Evolutionary conservation across 2,888 invertebrate species (phyloP), one percentile per base, ranked within the genome.

Genomic region (Sympetrum striolatum): DNA sequence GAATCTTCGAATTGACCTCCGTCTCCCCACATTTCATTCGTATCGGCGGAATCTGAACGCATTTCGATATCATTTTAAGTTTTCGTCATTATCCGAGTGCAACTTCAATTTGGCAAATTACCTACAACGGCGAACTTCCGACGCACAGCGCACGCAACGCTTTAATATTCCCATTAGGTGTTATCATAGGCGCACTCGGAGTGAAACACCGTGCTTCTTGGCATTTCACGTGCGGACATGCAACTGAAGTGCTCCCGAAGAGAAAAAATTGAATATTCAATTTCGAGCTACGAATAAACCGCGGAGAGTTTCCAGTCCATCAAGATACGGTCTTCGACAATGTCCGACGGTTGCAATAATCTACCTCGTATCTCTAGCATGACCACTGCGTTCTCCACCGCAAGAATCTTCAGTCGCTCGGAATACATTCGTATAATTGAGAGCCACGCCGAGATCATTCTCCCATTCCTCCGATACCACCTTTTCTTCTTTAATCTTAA

Each of bases 401-500:
- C 4, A 31, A 73, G 73, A 73, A 31, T 73, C 73, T 31, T 73
- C 31, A 18, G 31, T 73, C 25, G 12, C 25, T 31, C 25, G 73
- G 73, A 31, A 73, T 73, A 25, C 12, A 31, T 73, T 25, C 86
- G 58, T 22, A 60, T 86, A 86, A 86, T 86, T 86, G 86, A 86
- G 86, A 86, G 86, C 22, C 86, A 86, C 86, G 37, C 58, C 10
- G 82, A 58, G 82, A 82, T 82, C 37, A 86, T 60, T 37, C 86
- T 37, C 86, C 22, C n/a, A 10, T n/a, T 18, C 18, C 8, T 25
- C 8, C 25, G 73, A n/a, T 18, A 12, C 73, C 73, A 73, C 73
- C 25, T 86, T 37, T 86, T 35, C 86, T 31, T 53, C 86, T 86
- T 58, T 86, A 86, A 86, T 86, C 86, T 86, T 64, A 64, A 35